Conservation (phyloP, 1,140 invertebrate genomes). For the Maconellicoccus hirsutus region DNA sequence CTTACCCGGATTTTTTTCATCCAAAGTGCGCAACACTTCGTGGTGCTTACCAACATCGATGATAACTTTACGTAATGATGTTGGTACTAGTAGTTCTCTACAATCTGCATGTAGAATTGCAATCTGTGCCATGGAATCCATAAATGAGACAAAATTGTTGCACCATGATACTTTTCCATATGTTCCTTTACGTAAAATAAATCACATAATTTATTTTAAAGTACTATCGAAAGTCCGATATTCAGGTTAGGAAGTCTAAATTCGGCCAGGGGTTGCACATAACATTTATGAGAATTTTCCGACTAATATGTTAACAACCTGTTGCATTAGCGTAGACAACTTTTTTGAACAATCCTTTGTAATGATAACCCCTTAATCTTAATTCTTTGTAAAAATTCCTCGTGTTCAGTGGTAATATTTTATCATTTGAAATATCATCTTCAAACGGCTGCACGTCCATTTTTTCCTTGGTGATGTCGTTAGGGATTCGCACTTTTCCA, state of each 20-base stretch:
- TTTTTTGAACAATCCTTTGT: constrained; percentile 62
- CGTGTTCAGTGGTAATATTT: constrained; percentile 36
- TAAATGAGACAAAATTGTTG: constrained; percentile 79
- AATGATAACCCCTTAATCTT: constrained; percentile 80
- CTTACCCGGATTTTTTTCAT: background rate
- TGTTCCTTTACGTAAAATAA: constrained; percentile 21
- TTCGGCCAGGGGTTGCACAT: too few species aligned
- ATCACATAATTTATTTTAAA: background rate
- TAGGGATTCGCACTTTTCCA: constrained; percentile 42
- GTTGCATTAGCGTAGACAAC: constrained; percentile 40
- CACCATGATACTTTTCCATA: constrained; percentile 53
- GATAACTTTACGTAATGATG: background rate
- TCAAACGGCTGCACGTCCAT: constrained; percentile 37
- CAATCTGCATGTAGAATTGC: background rate
- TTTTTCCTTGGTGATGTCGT: constrained; percentile 33
- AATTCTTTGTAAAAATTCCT: constrained; percentile 89
- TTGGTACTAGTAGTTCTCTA: background rate
- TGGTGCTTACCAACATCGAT: background rate
- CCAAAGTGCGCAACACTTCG: background rate
- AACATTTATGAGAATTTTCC: too few species aligned
- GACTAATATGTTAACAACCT: constrained; percentile 31
- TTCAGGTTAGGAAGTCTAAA: too few species aligned
- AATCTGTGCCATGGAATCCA: constrained; percentile 63
- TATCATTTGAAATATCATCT: constrained; percentile 23
- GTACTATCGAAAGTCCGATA: too few species aligned